A percentile compares a stretch with the other conserved stretches of the same genome.
These are phyloP conservation scores for Umimayanthus kanabou DNA, from an alignment of 92 coral and sea anemone species.

Conservation along the genomic window DNA sequence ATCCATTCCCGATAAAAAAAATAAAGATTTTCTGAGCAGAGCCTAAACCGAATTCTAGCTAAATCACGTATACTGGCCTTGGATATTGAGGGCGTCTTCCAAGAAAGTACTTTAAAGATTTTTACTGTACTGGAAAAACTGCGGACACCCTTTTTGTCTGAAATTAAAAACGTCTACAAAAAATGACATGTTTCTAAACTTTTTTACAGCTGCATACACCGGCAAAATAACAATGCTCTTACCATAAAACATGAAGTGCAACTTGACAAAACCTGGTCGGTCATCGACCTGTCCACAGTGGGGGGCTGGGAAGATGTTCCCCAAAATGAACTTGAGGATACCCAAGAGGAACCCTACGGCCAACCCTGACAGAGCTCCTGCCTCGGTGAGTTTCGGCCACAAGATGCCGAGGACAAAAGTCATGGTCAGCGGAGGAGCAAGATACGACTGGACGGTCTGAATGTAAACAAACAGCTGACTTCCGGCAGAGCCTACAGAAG, in stretches of 20 bases:
- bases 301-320: slow-evolving; percentile 72
- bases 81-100: no score
- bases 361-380: slow-evolving; percentile 85
- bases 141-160: no score
- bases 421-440: slow-evolving; percentile 92
- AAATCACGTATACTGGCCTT: no score
- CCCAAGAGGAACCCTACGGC: slow-evolving; percentile 79
- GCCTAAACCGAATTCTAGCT: no score
- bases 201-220: not conserved
- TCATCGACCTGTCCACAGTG: slow-evolving; percentile 77
- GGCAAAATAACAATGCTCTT: slow-evolving; percentile 4
- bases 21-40: no score
- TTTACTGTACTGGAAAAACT: no score
- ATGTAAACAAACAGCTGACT: slow-evolving; percentile 88
- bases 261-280: slow-evolving; percentile 86
- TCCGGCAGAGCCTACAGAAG: slow-evolving; percentile 75
- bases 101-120: no score
- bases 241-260: slow-evolving; percentile 98
- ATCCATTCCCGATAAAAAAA: no score
- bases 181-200: not conserved
- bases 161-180: no score
- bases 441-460: slow-evolving; percentile 91
- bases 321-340: slow-evolving; percentile 79
- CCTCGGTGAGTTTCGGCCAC: slow-evolving; percentile 92
- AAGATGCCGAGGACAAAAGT: slow-evolving; percentile 87